These are phyloP conservation scores for Mormyrus lacerda DNA, from an alignment of 2,113 vertebrate species.

Conservation along the genomic window DNA sequence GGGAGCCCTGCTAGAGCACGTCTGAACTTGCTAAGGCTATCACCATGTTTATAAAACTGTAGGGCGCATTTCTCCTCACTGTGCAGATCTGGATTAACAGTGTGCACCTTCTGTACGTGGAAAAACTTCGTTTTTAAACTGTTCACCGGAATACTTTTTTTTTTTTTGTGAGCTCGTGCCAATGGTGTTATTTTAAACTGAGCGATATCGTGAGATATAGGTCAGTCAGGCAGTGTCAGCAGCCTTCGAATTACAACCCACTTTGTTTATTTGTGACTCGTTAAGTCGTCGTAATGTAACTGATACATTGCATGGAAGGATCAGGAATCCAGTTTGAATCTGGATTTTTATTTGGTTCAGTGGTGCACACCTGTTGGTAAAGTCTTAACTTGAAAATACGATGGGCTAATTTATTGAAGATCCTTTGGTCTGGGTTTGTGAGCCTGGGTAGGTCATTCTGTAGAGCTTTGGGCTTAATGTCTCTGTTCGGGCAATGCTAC, in stretches of 20 bases:
- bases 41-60: not conserved
- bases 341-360: not conserved
- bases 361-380: not conserved
- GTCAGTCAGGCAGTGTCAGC: not conserved
- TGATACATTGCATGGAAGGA: not conserved
- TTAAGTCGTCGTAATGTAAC: not conserved
- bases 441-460: not conserved
- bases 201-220: not conserved
- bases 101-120: not conserved
- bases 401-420: not conserved
- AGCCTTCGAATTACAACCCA: not conserved
- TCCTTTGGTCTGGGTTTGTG: not conserved
- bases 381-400: not conserved
- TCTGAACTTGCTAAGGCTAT: not conserved
- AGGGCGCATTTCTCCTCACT: not conserved
- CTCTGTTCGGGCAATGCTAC: not conserved
- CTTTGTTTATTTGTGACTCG: not conserved
- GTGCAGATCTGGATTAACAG: not conserved
- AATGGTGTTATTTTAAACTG: not conserved
- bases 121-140: not conserved
- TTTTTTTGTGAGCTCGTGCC: not conserved
- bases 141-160: not conserved
- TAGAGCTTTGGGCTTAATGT: not conserved
- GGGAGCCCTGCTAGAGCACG: not conserved
- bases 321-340: not conserved